Conservation (phyloP, 2,113 vertebrate genomes). For the Taurulus bubalis region DNA sequence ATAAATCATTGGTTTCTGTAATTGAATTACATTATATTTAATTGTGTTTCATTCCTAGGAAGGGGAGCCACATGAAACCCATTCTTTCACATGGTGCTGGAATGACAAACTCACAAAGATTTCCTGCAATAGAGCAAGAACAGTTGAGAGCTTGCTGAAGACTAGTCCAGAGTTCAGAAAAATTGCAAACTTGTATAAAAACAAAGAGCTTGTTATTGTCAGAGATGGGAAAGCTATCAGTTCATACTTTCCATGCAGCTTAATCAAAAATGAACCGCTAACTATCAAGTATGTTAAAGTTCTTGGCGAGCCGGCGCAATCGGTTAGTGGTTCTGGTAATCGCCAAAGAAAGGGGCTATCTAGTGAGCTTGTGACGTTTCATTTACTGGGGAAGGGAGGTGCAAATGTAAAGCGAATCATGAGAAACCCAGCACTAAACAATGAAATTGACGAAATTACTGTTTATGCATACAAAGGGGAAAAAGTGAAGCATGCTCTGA, state of each 20-base stretch:
- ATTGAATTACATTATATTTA: not conserved
- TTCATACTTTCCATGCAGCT: slow-evolving; percentile 49
- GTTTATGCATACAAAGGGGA: slow-evolving; percentile 51
- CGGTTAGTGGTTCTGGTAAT: accelerated
- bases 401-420: slow-evolving; percentile 12
- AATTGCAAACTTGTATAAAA: not conserved
- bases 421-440: not conserved
- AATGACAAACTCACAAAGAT: accelerated
- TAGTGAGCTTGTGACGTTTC: slow-evolving; percentile 13
- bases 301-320: accelerated
- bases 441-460: accelerated
- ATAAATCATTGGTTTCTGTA: not conserved
- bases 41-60: slow-evolving; percentile 19
- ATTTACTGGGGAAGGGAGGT: slow-evolving; percentile 27
- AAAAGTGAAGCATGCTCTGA: slow-evolving; percentile 52
- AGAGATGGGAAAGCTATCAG: slow-evolving; percentile 28
- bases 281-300: slow-evolving; percentile 26
- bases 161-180: not conserved
- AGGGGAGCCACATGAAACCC: not conserved
- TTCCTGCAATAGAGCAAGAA: slow-evolving; percentile 29
- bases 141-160: slow-evolving; percentile 28
- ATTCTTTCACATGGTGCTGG: slow-evolving; percentile 7
- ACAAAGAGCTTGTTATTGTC: slow-evolving; percentile 52
- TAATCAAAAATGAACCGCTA: slow-evolving; percentile 1
- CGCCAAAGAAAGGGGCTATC: not conserved